phyloP scores from a whole-genome alignment of 2,113 vertebrate species.

The Nothobranchius kuhntae region DNA sequence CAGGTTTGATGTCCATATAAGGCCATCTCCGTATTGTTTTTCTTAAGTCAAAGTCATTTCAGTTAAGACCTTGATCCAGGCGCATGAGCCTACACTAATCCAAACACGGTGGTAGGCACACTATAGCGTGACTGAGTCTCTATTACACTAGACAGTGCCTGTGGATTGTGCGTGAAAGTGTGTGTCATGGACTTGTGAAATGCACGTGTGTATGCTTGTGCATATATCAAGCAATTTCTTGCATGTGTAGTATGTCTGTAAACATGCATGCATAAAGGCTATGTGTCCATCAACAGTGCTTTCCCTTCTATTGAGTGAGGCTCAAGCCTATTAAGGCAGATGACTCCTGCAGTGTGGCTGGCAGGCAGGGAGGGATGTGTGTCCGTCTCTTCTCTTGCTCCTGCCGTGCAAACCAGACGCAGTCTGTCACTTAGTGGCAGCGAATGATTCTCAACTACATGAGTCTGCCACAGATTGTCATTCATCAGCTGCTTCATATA shows the following conservation, averaged over 20 bases:
- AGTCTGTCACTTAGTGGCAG: constrained; percentile 59
- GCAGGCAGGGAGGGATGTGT: constrained; percentile 47
- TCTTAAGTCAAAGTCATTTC: constrained; percentile 56
- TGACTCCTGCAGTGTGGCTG: constrained; percentile 54
- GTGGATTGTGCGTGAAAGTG: constrained; percentile 31
- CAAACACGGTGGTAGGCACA: constrained; percentile 39
- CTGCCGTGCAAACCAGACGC: constrained; percentile 42
- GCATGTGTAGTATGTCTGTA: background rate
- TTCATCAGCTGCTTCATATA: constrained; percentile 14
- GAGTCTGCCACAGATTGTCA: background rate
- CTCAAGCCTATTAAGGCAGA: constrained; percentile 51
- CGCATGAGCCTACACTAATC: constrained; percentile 60
- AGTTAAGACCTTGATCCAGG: constrained; percentile 57
- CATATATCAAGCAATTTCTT: constrained; percentile 3
- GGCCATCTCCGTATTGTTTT: constrained; percentile 45
- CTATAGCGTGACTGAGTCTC: constrained; percentile 50
- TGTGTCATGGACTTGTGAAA: constrained; percentile 3
- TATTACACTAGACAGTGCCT: constrained; percentile 45
- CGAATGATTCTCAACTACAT: constrained; percentile 23
- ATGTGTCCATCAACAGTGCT: constrained; percentile 27
- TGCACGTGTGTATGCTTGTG: background rate
- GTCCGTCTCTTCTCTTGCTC: constrained; percentile 53
- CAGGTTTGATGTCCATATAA: constrained; percentile 45
- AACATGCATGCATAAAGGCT: background rate
- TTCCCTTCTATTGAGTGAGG: constrained; percentile 35